These are phyloP conservation scores for Polydrusus tereticollis DNA, from an alignment of 2,888 invertebrate species.

Conservation along the genomic window DNA sequence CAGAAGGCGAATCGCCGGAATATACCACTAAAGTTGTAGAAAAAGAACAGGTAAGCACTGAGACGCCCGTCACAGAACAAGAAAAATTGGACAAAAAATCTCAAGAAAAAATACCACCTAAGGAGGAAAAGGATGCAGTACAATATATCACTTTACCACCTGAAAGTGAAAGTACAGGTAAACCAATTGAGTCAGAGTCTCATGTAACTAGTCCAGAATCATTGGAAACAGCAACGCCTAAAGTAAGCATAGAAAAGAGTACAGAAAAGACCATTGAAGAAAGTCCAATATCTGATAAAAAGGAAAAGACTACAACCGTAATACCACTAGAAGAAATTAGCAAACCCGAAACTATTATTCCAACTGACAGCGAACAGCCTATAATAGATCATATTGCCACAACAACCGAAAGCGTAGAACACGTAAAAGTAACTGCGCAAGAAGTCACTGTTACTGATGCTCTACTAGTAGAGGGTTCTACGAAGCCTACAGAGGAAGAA, in stretches of 20 bases:
- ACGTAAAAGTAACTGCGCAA: background rate
- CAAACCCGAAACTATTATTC: background rate
- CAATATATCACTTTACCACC: constrained; percentile 44
- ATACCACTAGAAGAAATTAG: background rate
- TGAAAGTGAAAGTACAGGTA: constrained; percentile 44
- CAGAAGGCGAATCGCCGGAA: constrained; percentile 44
- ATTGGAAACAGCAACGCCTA: background rate
- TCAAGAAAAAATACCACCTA: background rate
- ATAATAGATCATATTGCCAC: background rate
- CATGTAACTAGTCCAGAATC: constrained; percentile 37
- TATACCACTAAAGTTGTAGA: background rate
- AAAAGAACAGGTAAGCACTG: constrained; percentile 19
- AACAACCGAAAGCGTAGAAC: background rate
- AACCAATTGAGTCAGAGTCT: constrained; percentile 50
- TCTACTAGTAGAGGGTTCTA: background rate
- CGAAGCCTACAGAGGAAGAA: background rate
- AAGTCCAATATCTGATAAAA: constrained; percentile 7
- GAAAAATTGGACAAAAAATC: constrained; percentile 24
- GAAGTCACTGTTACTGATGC: background rate
- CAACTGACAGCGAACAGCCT: background rate
- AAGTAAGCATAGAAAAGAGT: background rate
- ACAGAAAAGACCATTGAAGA: constrained; percentile 36
- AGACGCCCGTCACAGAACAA: constrained; percentile 4
- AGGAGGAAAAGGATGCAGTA: constrained; percentile 22
- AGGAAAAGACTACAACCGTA: background rate